Evolutionary conservation across 2,113 vertebrate species (phyloP).

Genomic region (Cyphomyrus plagiostoma): DNA sequence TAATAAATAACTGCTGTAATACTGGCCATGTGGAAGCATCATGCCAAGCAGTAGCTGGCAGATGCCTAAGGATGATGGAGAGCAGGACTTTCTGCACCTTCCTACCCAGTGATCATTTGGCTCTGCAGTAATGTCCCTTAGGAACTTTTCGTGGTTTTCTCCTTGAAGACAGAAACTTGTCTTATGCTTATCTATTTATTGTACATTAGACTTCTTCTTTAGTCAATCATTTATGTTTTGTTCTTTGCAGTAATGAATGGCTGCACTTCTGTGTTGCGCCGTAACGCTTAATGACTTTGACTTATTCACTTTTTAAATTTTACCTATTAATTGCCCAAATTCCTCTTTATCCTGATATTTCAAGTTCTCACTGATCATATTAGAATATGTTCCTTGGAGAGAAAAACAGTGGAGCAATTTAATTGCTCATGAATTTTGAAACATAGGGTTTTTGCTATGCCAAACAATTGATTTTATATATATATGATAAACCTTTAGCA

Average conservation of each 20-base stretch:
- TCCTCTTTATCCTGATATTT: constrained; percentile 15
- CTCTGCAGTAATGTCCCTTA: background rate
- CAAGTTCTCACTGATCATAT: constrained; percentile 2
- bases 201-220: background rate
- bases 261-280: background rate
- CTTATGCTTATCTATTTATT: background rate
- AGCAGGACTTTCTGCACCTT: background rate
- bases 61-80: background rate
- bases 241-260: background rate
- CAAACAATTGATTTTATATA: background rate
- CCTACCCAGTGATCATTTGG: background rate
- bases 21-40: background rate
- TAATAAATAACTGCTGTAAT: background rate
- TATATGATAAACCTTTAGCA: no score
- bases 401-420: constrained; percentile 16
- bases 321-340: background rate
- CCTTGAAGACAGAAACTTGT: background rate
- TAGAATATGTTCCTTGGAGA: constrained; percentile 15
- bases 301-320: background rate
- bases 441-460: background rate
- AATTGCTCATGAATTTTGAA: constrained; percentile 17
- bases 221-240: background rate
- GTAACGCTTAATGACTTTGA: background rate
- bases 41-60: background rate
- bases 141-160: background rate